Evolutionary conservation across 2,113 vertebrate species (phyloP).

Genomic region (Clarias macrocephalus): DNA sequence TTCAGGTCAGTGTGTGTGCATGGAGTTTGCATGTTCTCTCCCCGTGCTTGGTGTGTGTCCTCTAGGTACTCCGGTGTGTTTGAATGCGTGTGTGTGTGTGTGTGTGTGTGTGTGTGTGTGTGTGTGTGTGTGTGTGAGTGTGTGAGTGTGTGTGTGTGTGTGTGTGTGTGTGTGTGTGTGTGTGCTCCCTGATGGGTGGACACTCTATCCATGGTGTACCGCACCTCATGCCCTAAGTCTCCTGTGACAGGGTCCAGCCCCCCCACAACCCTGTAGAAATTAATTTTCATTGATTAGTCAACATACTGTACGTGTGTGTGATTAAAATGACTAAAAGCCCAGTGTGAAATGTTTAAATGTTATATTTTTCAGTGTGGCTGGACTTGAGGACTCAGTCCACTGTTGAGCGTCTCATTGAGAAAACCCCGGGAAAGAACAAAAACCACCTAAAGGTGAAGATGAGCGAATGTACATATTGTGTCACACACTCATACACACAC

Average conservation of each 20-base stretch:
- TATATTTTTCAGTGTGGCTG: constrained; percentile 84
- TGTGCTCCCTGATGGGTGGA: no score
- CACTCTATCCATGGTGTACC: no score
- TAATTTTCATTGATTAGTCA: background rate
- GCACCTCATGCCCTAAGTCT: no score
- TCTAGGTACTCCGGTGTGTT: no score
- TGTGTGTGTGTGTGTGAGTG: background rate
- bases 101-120: background rate
- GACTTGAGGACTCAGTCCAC: constrained; percentile 95
- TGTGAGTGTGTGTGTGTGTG: background rate
- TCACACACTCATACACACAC: background rate
- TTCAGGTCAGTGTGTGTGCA: no score
- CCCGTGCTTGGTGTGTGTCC: background rate
- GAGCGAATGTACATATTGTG: background rate
- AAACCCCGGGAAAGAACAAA: constrained; percentile 87
- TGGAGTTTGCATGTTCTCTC: no score
- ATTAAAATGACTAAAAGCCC: background rate
- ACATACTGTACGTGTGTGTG: background rate
- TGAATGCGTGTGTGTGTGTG: background rate
- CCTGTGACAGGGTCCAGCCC: no score
- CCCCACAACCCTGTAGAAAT: no score
- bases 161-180: background rate
- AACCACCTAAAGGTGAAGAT: constrained; percentile 84
- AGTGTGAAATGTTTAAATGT: background rate
- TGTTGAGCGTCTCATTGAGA: constrained; percentile 88